Conservation (phyloP, 2,888 invertebrate genomes). For the Bellardia pandia region DNA sequence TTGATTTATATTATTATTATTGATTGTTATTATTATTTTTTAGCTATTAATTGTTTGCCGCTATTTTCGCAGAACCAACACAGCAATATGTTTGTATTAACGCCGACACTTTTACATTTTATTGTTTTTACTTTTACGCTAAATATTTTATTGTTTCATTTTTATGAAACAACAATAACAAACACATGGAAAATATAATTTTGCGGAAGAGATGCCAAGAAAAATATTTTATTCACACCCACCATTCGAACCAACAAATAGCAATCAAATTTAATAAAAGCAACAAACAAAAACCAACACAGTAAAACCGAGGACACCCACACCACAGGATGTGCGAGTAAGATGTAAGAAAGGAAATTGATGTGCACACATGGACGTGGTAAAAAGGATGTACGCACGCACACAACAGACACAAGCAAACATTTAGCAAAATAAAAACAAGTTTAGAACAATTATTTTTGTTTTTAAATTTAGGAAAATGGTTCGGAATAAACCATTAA, state of each 20-base stretch:
- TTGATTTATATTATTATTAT: too few relatives aligned
- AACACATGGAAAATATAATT: background rate
- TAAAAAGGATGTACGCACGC: background rate
- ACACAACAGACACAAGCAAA: background rate
- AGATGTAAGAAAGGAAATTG: slow-evolving; percentile 14
- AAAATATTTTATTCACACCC: slow-evolving; percentile 7
- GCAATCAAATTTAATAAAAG: slow-evolving; percentile 9
- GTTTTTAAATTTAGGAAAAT: too few relatives aligned
- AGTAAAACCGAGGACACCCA: background rate
- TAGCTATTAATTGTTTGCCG: too few relatives aligned
- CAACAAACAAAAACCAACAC: slow-evolving; percentile 6
- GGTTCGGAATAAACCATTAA: too few relatives aligned
- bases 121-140: background rate
- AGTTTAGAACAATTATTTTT: background rate
- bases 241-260: slow-evolving; percentile 4
- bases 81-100: too few relatives aligned
- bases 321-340: background rate
- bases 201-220: background rate
- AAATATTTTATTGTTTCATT: background rate
- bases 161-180: background rate
- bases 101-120: background rate
- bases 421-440: background rate
- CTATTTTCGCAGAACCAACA: too few relatives aligned
- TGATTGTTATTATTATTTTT: too few relatives aligned
- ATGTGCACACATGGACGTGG: background rate